These are phyloP conservation scores for Tetraneura akinire DNA, from an alignment of 1,140 invertebrate species.

Conservation along the genomic window DNA sequence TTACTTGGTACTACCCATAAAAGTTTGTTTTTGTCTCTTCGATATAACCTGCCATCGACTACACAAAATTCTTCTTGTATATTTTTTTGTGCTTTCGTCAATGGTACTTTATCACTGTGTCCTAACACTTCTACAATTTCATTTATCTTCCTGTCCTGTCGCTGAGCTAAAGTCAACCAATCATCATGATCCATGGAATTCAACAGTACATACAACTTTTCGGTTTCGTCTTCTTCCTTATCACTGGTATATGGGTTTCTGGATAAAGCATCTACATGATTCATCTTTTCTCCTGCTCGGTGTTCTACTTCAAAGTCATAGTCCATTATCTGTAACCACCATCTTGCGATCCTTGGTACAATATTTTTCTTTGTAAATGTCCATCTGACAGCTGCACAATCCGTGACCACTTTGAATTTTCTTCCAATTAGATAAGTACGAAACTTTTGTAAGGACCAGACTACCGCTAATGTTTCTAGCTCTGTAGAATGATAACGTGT, in stretches of 20 bases:
- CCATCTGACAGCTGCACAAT: not conserved
- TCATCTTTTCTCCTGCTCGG: too few species aligned
- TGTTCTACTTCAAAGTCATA: not conserved
- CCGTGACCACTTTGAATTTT: not conserved
- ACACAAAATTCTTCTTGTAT: not conserved
- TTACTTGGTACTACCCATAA: not conserved
- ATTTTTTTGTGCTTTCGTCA: too few species aligned
- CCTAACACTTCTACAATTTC: not conserved
- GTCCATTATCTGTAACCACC: not conserved
- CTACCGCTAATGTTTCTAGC: not conserved
- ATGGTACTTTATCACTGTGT: too few species aligned
- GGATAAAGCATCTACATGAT: not conserved
- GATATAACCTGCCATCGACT: not conserved
- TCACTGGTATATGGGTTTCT: not conserved
- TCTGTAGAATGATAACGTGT: not conserved
- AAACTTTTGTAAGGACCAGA: not conserved
- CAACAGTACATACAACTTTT: not conserved
- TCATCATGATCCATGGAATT: too few species aligned
- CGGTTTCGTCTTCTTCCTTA: too few species aligned
- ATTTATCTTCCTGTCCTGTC: not conserved
- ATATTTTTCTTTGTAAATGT: too few species aligned
- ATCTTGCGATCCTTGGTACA: too few species aligned
- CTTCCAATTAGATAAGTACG: not conserved
- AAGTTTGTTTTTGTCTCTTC: not conserved
- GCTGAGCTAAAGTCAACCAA: not conserved